Evolutionary conservation across 2,113 vertebrate species (phyloP).

Genomic region (Burhinus oedicnemus): DNA sequence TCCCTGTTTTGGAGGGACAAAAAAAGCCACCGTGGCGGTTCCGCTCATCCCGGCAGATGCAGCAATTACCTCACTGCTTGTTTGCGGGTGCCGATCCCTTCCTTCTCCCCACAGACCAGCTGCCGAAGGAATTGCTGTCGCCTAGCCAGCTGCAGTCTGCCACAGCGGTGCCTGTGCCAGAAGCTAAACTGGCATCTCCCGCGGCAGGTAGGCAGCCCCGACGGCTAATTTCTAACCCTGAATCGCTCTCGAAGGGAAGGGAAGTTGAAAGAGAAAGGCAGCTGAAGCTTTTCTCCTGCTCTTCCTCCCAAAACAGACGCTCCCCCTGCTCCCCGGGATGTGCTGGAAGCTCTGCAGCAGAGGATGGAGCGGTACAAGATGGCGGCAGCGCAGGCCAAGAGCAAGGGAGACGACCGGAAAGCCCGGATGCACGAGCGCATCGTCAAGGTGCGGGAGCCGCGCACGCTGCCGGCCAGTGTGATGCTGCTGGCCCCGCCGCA

Average conservation of each 20-base stretch:
- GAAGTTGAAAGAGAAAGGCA: not conserved
- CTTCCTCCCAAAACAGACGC: conserved; percentile 5
- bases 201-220: not conserved
- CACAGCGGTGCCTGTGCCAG: not conserved
- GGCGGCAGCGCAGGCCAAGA: conserved; percentile 84
- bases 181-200: not conserved
- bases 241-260: not conserved
- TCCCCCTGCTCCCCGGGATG: conserved; percentile 76
- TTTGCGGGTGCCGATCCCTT: no score
- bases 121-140: conserved; percentile 15
- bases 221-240: no score
- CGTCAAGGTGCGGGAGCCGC: not conserved
- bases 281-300: no score
- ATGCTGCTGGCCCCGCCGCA: no score
- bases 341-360: conserved; percentile 88
- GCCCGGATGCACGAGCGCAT: conserved; percentile 86
- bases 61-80: not conserved
- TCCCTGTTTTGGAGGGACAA: not conserved
- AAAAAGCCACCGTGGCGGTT: no score
- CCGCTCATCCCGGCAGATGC: no score
- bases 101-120: conserved; percentile 42
- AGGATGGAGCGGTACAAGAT: conserved; percentile 86
- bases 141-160: not conserved
- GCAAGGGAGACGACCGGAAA: conserved; percentile 88
- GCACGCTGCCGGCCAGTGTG: fast-evolving